phyloP scores from a whole-genome alignment of 92 coral and sea anemone species.

The Anthopleura xanthogrammica region DNA sequence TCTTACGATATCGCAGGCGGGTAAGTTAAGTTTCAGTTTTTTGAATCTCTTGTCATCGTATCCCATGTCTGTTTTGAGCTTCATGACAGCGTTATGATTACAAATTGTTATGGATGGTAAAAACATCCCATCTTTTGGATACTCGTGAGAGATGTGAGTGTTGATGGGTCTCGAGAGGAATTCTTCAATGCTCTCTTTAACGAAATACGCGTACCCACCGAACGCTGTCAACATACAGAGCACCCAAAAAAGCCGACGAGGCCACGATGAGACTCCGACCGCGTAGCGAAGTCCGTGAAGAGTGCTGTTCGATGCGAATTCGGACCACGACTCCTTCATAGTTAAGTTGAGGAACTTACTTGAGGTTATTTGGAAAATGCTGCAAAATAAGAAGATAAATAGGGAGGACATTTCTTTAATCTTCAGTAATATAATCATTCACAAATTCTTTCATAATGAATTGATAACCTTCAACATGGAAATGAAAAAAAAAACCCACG shows the following conservation, averaged over 20 bases:
- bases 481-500: no score
- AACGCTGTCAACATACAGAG: constrained; percentile 29
- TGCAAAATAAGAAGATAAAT: not conserved
- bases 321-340: constrained; percentile 11
- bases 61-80: constrained; percentile 31
- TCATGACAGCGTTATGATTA: constrained; percentile 50
- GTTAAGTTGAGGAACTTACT: not conserved
- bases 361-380: not conserved
- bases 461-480: no score
- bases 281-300: constrained; percentile 57
- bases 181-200: constrained; percentile 22
- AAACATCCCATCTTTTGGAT: constrained; percentile 39
- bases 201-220: constrained; percentile 12
- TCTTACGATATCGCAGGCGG: constrained; percentile 39
- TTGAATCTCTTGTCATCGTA: constrained; percentile 32
- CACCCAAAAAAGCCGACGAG: constrained; percentile 51
- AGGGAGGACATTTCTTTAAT: not conserved
- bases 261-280: constrained; percentile 36
- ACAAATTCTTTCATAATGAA: no score
- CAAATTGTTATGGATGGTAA: constrained; percentile 63
- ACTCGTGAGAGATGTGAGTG: constrained; percentile 25
- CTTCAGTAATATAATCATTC: no score
- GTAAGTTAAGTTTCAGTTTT: constrained; percentile 42
- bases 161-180: constrained; percentile 33
- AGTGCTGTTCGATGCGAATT: constrained; percentile 45